These are phyloP conservation scores for Papilio helenus DNA, from an alignment of 1,140 invertebrate genomes.

Conservation along the genomic window DNA sequence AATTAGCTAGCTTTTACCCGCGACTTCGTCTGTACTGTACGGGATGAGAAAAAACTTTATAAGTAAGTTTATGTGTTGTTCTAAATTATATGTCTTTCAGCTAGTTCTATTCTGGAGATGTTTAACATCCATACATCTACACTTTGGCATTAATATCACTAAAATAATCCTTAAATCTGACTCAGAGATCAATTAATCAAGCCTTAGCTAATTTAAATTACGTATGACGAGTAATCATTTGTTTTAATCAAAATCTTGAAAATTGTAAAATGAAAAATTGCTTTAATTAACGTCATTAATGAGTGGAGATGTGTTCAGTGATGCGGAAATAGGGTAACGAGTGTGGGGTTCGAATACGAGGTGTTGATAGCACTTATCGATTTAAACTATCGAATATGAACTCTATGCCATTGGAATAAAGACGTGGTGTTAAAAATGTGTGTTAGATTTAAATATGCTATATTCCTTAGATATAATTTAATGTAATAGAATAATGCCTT, in stretches of 20 bases:
- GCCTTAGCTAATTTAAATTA: conserved; percentile 3
- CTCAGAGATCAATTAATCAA: conserved; percentile 14
- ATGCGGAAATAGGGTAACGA: conserved; percentile 15
- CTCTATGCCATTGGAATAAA: background rate
- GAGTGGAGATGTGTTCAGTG: conserved; percentile 12
- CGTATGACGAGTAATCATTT: conserved; percentile 23
- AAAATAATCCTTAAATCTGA: background rate
- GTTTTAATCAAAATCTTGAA: conserved; percentile 21
- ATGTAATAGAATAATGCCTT: background rate
- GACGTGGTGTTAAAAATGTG: background rate
- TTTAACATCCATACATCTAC: too few relatives aligned
- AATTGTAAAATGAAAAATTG: conserved; percentile 23
- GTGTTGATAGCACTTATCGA: background rate
- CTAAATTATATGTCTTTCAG: too few relatives aligned
- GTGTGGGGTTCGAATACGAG: conserved; percentile 23
- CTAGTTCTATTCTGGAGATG: too few relatives aligned
- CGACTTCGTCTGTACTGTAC: too few relatives aligned
- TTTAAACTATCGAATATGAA: background rate
- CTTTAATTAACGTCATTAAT: conserved; percentile 18
- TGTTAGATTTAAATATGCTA: background rate
- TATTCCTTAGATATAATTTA: background rate
- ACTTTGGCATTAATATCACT: too few relatives aligned
- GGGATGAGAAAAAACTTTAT: too few relatives aligned
- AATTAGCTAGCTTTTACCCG: too few relatives aligned
- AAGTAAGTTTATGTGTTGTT: too few relatives aligned